Evolutionary conservation across 2,113 vertebrate genomes (phyloP).

Genomic region (Bettongia penicillata): DNA sequence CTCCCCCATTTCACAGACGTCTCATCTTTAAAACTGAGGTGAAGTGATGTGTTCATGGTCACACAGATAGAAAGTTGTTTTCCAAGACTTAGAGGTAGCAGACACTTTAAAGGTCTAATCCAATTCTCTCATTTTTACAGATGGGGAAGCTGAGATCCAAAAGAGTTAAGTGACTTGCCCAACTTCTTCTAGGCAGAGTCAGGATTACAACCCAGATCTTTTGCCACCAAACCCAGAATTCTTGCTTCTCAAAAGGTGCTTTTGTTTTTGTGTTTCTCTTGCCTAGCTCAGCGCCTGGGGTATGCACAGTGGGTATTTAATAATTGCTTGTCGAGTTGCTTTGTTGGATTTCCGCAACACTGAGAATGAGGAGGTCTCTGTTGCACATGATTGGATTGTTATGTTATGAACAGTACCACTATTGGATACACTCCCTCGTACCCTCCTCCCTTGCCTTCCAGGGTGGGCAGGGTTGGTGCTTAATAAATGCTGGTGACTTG

Average conservation of each 20-base stretch:
- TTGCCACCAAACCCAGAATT: neutral
- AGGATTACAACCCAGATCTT: neutral
- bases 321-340: neutral
- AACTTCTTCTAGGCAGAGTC: neutral
- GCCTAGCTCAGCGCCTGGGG: neutral
- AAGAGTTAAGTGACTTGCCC: neutral
- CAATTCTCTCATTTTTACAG: neutral
- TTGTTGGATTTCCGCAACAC: no score
- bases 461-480: neutral
- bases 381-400: neutral
- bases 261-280: no score
- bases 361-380: neutral
- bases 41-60: neutral
- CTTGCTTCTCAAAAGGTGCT: neutral
- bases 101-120: no score
- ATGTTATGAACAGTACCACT: neutral
- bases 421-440: neutral
- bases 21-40: neutral
- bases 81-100: neutral
- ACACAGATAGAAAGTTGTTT: neutral
- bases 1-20: neutral
- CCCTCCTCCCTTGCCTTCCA: no score
- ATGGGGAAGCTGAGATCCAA: neutral
- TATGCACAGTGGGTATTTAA: neutral
- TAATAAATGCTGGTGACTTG: no score